phyloP scores from a whole-genome alignment of 2,888 invertebrate species.

The Leptinotarsa tumamoca region DNA sequence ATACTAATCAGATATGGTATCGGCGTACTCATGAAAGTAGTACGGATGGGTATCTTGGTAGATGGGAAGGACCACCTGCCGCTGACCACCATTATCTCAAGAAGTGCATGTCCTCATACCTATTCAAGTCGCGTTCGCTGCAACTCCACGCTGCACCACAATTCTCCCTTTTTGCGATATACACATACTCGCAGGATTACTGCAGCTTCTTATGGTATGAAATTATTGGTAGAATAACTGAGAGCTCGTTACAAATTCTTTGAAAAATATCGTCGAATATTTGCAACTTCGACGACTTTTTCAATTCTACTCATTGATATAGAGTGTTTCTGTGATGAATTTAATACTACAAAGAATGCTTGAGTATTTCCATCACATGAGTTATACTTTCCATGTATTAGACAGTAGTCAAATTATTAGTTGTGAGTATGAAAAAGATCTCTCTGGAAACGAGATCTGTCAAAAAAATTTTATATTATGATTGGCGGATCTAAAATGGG shows the following conservation, averaged over 20 bases:
- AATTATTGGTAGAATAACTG: constrained; percentile 32
- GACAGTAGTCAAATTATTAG: no score
- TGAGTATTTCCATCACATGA: no score
- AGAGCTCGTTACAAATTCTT: constrained; percentile 37
- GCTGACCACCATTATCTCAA: constrained; percentile 49
- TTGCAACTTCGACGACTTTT: neutral
- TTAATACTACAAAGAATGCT: neutral
- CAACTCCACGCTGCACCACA: constrained; percentile 36
- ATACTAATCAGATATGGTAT: constrained; percentile 51
- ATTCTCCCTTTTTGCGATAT: constrained; percentile 42
- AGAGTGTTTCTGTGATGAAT: constrained; percentile 2
- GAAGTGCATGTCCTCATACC: constrained; percentile 47
- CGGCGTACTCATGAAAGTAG: constrained; percentile 20
- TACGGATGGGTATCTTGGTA: constrained; percentile 19
- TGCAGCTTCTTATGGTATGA: constrained; percentile 25
- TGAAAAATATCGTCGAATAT: constrained; percentile 14
- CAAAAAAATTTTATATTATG: no score
- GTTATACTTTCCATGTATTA: no score
- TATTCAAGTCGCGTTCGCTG: constrained; percentile 46
- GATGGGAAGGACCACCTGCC: constrained; percentile 40
- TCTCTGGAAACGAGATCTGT: no score
- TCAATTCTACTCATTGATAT: neutral
- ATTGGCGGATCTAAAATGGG: no score
- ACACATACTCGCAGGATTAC: constrained; percentile 19
- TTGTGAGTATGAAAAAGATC: no score